Evolutionary conservation across 2,113 vertebrate genomes (phyloP).

Genomic region (Anseranas semipalmata): DNA sequence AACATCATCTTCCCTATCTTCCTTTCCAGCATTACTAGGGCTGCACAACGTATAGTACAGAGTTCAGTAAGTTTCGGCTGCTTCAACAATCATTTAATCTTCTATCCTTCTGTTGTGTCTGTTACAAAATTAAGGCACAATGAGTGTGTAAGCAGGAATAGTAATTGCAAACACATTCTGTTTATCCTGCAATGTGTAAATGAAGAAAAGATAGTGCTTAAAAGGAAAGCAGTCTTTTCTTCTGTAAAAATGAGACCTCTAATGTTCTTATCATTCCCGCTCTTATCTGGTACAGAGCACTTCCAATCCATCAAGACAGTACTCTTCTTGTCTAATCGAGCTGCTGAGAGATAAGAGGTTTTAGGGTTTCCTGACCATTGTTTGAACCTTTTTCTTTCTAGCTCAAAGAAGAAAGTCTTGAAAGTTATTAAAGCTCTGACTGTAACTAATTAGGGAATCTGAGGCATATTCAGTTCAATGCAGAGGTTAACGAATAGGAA

Average conservation of each 20-base stretch:
- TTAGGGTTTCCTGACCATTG: constrained; percentile 66
- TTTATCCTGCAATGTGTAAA: constrained; percentile 4
- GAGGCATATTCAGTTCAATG: constrained; percentile 71
- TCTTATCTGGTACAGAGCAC: constrained; percentile 52
- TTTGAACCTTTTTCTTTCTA: constrained; percentile 66
- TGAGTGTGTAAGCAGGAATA: not conserved
- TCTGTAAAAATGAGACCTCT: not conserved
- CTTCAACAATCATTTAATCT: not conserved
- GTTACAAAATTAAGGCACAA: not conserved
- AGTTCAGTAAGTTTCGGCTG: not conserved
- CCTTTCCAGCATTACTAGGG: not conserved
- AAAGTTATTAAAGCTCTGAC: constrained; percentile 68
- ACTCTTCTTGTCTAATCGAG: constrained; percentile 61
- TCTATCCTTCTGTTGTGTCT: not conserved
- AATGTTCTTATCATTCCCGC: constrained; percentile 43
- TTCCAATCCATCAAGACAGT: constrained; percentile 57
- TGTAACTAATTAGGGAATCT: constrained; percentile 75
- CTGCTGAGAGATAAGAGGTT: constrained; percentile 65
- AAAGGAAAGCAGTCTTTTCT: constrained; percentile 14
- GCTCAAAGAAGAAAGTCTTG: constrained; percentile 57
- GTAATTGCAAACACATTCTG: constrained; percentile 27
- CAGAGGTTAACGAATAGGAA: constrained; percentile 72
- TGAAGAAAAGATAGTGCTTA: constrained; percentile 10
- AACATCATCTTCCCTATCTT: not conserved
- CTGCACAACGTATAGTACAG: not conserved